Conservation (phyloP, 2,113 vertebrate species). For the Gasterosteus aculeatus region DNA sequence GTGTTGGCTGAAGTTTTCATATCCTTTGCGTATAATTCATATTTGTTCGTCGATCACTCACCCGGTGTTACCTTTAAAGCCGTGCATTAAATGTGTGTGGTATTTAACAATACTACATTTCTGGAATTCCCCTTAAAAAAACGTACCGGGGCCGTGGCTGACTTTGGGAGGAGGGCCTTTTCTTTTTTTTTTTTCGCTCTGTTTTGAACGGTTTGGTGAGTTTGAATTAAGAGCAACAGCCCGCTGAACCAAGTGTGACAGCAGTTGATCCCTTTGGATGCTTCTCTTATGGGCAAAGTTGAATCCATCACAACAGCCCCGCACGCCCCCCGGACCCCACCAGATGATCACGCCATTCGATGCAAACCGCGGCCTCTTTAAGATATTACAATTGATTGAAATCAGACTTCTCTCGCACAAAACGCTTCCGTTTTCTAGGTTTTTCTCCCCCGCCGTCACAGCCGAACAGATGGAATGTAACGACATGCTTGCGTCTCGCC, state of each 20-base stretch:
- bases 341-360: not conserved
- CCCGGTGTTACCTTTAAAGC: too few species aligned
- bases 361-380: not conserved
- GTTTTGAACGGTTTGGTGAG: not conserved
- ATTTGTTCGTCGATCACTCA: too few species aligned
- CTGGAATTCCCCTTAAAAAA: not conserved
- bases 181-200: not conserved
- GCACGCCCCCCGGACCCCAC: not conserved
- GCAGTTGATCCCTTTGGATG: slow-evolving; percentile 22
- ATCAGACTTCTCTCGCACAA: not conserved
- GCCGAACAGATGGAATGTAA: slow-evolving; percentile 24
- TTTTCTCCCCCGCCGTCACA: not conserved
- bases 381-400: not conserved
- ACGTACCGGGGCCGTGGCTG: not conserved
- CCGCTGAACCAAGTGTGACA: slow-evolving; percentile 6
- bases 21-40: too few species aligned
- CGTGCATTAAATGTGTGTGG: not conserved
- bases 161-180: not conserved
- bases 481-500: slow-evolving; percentile 1
- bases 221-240: slow-evolving; percentile 24
- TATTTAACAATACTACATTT: not conserved
- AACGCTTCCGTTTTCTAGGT: not conserved
- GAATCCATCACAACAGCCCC: not conserved
- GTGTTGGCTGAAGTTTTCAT: too few species aligned
- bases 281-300: not conserved